phyloP scores from a whole-genome alignment of 2,888 invertebrate species.

The Alentia gelatinosa region DNA sequence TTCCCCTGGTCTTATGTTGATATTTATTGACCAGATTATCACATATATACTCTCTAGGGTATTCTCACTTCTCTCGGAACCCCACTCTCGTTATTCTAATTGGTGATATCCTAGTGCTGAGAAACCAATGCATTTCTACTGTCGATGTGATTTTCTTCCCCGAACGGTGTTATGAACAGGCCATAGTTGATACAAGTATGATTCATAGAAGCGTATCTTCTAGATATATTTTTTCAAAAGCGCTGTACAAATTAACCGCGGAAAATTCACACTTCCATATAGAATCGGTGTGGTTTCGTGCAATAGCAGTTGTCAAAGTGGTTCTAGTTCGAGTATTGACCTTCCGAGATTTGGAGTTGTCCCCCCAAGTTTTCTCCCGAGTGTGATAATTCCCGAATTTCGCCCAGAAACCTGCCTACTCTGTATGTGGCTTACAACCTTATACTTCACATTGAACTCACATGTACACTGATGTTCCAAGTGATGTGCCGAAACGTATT shows the following conservation, averaged over 20 bases:
- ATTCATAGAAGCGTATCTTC: not conserved
- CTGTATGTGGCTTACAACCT: not conserved
- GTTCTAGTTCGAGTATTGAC: not conserved
- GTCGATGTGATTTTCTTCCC: too few species aligned
- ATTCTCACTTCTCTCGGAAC: too few species aligned
- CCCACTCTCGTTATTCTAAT: too few species aligned
- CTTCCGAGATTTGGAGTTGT: not conserved
- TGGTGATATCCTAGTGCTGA: too few species aligned
- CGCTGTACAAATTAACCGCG: not conserved
- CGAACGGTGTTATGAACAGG: too few species aligned
- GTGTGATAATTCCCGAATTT: not conserved
- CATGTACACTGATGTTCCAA: not conserved
- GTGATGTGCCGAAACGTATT: not conserved
- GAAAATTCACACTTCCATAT: not conserved
- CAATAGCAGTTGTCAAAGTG: not conserved
- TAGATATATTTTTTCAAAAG: not conserved
- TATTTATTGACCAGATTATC: too few species aligned
- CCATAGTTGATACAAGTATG: not conserved
- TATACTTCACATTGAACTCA: slow-evolving; percentile 12
- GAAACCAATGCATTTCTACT: too few species aligned
- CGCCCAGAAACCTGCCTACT: not conserved
- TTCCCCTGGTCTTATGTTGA: too few species aligned
- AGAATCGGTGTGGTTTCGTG: not conserved
- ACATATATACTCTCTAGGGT: too few species aligned
- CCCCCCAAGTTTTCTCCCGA: not conserved